Evolutionary conservation across 2,113 vertebrate species (phyloP).

Genomic region (Scartelaos histophorus): DNA sequence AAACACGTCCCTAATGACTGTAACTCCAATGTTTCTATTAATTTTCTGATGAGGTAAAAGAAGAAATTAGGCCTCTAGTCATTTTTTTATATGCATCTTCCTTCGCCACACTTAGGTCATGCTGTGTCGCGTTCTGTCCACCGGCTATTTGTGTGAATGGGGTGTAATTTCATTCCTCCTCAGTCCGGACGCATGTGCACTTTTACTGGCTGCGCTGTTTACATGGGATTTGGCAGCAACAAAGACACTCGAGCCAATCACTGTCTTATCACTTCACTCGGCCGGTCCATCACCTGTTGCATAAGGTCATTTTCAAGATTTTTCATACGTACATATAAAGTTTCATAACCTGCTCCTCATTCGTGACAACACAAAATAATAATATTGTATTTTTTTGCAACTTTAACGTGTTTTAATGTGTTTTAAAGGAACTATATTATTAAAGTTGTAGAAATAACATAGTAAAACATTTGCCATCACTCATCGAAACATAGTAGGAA

Average conservation of each 20-base stretch:
- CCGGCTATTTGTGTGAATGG: constrained; percentile 63
- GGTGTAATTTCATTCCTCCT: constrained; percentile 67
- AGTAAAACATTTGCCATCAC: too few relatives aligned
- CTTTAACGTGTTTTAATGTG: too few relatives aligned
- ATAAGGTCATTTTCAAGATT: constrained; percentile 10
- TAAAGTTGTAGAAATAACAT: too few relatives aligned
- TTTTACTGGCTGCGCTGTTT: constrained; percentile 35
- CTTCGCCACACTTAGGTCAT: constrained; percentile 7
- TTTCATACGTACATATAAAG: neutral
- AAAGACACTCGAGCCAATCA: constrained; percentile 42
- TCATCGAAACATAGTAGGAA: too few relatives aligned
- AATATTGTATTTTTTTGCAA: too few relatives aligned
- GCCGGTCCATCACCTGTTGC: constrained; percentile 26
- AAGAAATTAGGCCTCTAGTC: neutral
- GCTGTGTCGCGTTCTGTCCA: constrained; percentile 20
- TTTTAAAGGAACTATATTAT: neutral
- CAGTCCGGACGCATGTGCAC: constrained; percentile 17
- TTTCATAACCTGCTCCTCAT: too few relatives aligned
- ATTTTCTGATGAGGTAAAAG: neutral
- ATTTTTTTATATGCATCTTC: constrained; percentile 4
- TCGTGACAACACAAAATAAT: too few relatives aligned
- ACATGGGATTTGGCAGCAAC: constrained; percentile 33
- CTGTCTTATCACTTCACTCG: constrained; percentile 32
- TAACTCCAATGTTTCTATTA: neutral
- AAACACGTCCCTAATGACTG: constrained; percentile 23